Evolutionary conservation across 2,113 vertebrate genomes (phyloP), one percentile per base, ranked within the genome.

Genomic region (Anoplopoma fimbria): DNA sequence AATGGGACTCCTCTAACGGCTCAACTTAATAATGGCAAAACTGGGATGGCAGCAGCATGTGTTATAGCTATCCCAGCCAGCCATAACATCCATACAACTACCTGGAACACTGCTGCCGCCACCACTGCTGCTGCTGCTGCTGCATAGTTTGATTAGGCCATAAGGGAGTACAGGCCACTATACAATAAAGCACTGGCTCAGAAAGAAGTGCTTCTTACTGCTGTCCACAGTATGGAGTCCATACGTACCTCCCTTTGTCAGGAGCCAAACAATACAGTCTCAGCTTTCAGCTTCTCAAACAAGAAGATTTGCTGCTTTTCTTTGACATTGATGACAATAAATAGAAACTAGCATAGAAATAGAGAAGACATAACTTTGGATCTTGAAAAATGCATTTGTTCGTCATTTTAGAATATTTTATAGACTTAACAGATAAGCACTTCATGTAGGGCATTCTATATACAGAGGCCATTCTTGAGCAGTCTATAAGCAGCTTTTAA

Each of bases 1-100:
- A 94, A 93, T 93, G 84, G 83, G 58, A 77, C 84, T 87, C 75
- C 49, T 89, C 86, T 88, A 91, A 94, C 77, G 31, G 87, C 84
- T 90, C 77, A 85, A 84, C 84, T 90, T 87, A 82, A 86, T 92
- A 88, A 92, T 88, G 83, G 83, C 73, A 87, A 82, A 88, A 89
- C 74, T 70, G 81, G 77, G 90, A 82, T 77, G 90, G 89, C 87
- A 77, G 84, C 85, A 84, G 87, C 71, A 89, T 85, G 84, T 89
- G 86, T 86, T 88, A 80, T 71, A 84, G 75, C 74, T 63, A 71
- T 83, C 68, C 62, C 76, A 90, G 82, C 75, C 68, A 81, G 78
- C 78, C 68, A 83, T 88, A 80, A 88, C 79, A 88, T 80, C 85
- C 77, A 47, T 77, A 82, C 69, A 73, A 75, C 38, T 69, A 75